A percentile compares a stretch with the other conserved stretches of the same genome.
Evolutionary conservation across 2,113 vertebrate genomes (phyloP).

Genomic region (Muntiacus reevesi): DNA sequence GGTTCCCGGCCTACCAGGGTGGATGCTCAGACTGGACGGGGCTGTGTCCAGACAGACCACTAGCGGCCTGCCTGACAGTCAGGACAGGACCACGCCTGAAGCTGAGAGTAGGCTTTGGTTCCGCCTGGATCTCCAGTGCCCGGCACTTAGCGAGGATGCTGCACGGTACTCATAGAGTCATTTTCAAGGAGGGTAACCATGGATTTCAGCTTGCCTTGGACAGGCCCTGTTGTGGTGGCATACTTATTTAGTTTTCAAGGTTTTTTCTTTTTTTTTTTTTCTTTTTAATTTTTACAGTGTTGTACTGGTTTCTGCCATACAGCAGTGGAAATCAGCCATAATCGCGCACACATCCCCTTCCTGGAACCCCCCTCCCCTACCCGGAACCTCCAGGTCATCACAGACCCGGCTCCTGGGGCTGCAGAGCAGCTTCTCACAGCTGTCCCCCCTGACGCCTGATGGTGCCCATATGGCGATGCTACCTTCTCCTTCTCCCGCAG

Average conservation of each 20-base stretch:
- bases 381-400: not conserved
- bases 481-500: not conserved
- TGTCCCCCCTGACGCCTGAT: not conserved
- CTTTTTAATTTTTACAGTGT: not conserved
- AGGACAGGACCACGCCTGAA: not conserved
- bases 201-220: not conserved
- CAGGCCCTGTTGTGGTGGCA: not conserved
- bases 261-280: not conserved
- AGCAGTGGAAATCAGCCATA: not conserved
- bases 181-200: not conserved
- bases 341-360: not conserved
- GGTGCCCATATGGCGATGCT: accelerated
- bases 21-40: not conserved
- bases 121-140: not conserved
- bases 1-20: not conserved
- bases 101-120: not conserved
- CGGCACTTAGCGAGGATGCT: not conserved
- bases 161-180: not conserved
- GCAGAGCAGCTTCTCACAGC: not conserved
- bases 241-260: not conserved
- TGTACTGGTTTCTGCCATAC: not conserved
- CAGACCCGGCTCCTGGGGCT: not conserved
- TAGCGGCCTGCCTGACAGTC: not conserved
- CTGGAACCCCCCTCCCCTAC: not conserved
- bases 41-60: not conserved